Percentiles rank a stretch among this genome's conserved stretches.
Conservation (phyloP, 2,888 invertebrate species). For the Trilocha varians region DNA sequence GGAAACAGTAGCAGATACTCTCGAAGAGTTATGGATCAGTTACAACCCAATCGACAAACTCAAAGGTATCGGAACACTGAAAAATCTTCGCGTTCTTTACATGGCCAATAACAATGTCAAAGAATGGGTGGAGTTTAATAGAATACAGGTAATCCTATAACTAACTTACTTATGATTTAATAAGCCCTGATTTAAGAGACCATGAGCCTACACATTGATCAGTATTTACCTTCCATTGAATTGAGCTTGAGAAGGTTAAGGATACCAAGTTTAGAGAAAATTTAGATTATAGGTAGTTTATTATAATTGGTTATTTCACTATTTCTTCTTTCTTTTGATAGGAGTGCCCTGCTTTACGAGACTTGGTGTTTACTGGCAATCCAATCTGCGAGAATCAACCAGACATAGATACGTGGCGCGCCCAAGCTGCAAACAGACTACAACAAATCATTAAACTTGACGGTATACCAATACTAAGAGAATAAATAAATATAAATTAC, state of each 20-base stretch:
- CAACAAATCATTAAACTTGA: conserved; percentile 85
- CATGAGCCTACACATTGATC: too few species aligned
- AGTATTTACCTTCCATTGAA: too few species aligned
- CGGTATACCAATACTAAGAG: conserved; percentile 82
- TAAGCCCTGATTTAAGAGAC: too few species aligned
- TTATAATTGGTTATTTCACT: conserved; percentile 6
- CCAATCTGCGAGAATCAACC: conserved; percentile 80
- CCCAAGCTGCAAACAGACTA: conserved; percentile 79
- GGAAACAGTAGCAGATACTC: conserved; percentile 89
- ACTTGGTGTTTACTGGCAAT: conserved; percentile 87
- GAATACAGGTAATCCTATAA: conserved; percentile 64
- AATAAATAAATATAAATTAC: conserved; percentile 19
- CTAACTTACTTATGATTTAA: too few species aligned
- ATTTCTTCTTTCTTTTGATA: conserved; percentile 9
- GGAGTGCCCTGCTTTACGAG: conserved; percentile 78
- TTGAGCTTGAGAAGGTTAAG: too few species aligned
- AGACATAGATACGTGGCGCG: conserved; percentile 78
- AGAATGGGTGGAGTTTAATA: conserved; percentile 88
- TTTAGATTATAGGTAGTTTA: too few species aligned
- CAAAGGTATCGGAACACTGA: conserved; percentile 86
- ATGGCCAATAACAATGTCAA: conserved; percentile 86
- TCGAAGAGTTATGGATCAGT: conserved; percentile 95
- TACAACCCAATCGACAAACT: conserved; percentile 94
- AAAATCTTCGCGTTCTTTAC: conserved; percentile 85
- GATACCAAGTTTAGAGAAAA: neutral